Base-by-base conservation (phyloP, 2,888 invertebrate genomes). In the Onchidella celtica region DNA sequence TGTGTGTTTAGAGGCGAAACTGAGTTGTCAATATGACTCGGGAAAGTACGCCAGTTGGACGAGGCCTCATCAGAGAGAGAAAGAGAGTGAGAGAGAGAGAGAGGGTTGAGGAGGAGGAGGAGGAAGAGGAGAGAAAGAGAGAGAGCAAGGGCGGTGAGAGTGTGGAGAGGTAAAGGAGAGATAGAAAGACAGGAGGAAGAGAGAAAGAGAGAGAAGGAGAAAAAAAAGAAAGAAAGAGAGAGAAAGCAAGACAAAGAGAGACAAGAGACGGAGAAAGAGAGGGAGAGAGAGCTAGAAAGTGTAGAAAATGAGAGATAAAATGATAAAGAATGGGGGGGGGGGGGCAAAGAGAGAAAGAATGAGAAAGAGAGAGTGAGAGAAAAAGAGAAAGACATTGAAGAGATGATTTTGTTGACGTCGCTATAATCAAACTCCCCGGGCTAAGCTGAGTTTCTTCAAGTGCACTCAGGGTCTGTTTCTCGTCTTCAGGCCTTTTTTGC, bases 151-250 rank as follows among this genome's bases (percentile, higher is more conserved):
- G 40, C 3, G 40, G 24, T 14, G 36, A 9, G 3, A 29, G 29
- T 29, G 24, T n/a, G 61, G 61, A 72, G 72, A 55, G 55, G 32
- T 47, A 55, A 55, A 55, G 29, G 47, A 57, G 47, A 29, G 57
- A n/a, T 21, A n/a, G 61, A n/a, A 24, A 61, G 61, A n/a, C 14
- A 55, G 29, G 27, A 29, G n/a, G 29, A 55, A 29, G 29, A 29
- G 27, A 57, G 55, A 17, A 21, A 21, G 29, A 29, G 11, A 27
- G 29, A 29, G 14, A 24, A 55, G 55, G 27, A 24, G n/a, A 29
- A 29, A 57, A 21, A 40, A 29, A 32, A 40, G 32, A 55, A 4
- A 17, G 4, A 27, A n/a, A 55, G 27, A 11, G 32, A 29, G 24
- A 27, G n/a, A 27, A 40, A 11, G 47, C 2, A 24, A n/a, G 47